Evolutionary conservation across 2,888 invertebrate species (phyloP), one percentile per base, ranked within the genome.

Genomic region (Ernsta delagoae): DNA sequence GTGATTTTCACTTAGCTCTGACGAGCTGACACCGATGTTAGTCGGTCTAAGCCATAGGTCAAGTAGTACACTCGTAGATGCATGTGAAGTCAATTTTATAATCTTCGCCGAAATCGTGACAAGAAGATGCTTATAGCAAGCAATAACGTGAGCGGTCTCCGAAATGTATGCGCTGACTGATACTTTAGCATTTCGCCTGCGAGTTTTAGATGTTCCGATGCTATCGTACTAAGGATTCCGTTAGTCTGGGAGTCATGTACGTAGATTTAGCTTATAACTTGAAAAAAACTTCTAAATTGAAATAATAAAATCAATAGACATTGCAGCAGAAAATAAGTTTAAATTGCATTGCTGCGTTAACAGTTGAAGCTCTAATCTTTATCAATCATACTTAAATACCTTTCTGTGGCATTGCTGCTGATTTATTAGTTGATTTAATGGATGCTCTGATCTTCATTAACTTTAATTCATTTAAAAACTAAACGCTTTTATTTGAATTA

Each of bases 1-100:
- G 81, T 83, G 85, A 81, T 82, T 83, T 86, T 86, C 82, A 81
- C 83, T 83, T 80, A 80, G 74, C 78, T 75, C 74, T 65, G 70
- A 73, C 73, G 74, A 72, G 73, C 62, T 12, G 65, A 70, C 45
- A 60, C 60, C 66, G 45, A 43, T 72, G 73, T 72, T 71, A 72
- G 74, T 72, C 73, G 72, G 70, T 31, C 62, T 45, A 11, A 48
- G 57, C 61, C 74, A 73, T 62, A 75, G 77, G 78, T 79, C 75
- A 78, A 78, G 72, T 68, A 72, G 74, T 48, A 62, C 48, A 50
- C 48, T 50, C 48, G 48, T 53, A 70, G 71, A 71, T 67, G 74
- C 75, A 76, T 75, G 74, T 74, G 76, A 75, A 77, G 75, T 69
- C 72, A 73, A 74, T 75, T 73, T 73, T 73, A 73, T 72, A 73